Conservation (phyloP, 2,797 vertebrate genomes). For the Gallirallus australis region DNA sequence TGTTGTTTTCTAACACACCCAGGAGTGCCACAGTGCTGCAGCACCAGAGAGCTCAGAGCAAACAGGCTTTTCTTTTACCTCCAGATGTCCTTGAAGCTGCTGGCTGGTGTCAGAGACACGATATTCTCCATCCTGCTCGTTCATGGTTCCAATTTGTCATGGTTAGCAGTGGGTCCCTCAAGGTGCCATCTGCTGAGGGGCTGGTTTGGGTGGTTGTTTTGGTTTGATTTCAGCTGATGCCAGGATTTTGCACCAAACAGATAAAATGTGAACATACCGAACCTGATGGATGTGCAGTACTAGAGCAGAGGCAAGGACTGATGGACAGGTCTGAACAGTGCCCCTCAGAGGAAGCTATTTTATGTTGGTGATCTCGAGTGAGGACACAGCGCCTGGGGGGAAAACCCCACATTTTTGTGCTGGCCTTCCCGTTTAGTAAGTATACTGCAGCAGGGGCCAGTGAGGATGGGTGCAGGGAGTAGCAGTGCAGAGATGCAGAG, state of each 20-base stretch:
- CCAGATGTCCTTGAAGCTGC: conserved; percentile 65
- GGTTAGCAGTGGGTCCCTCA: background rate
- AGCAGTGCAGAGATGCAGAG: background rate
- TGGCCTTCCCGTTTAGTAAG: background rate
- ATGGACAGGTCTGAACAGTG: background rate
- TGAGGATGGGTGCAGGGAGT: background rate
- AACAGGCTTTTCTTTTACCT: conserved; percentile 56
- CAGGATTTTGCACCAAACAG: background rate
- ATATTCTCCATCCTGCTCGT: conserved; percentile 1
- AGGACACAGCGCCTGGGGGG: background rate
- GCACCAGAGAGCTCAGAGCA: conserved; percentile 25
- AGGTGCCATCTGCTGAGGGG: background rate
- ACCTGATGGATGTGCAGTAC: background rate
- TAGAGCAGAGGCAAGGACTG: background rate
- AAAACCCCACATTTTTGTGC: background rate
- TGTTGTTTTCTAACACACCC: background rate
- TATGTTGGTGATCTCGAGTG: background rate
- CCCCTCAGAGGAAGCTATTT: background rate
- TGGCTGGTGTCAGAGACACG: background rate
- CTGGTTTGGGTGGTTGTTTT: background rate
- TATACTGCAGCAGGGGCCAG: background rate
- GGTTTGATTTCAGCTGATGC: conserved; percentile 3
- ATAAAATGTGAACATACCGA: background rate
- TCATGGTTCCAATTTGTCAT: background rate
- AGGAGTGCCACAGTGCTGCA: conserved; percentile 15